Evolutionary conservation across 1,140 invertebrate species (phyloP).

Genomic region (Plodia interpunctella): DNA sequence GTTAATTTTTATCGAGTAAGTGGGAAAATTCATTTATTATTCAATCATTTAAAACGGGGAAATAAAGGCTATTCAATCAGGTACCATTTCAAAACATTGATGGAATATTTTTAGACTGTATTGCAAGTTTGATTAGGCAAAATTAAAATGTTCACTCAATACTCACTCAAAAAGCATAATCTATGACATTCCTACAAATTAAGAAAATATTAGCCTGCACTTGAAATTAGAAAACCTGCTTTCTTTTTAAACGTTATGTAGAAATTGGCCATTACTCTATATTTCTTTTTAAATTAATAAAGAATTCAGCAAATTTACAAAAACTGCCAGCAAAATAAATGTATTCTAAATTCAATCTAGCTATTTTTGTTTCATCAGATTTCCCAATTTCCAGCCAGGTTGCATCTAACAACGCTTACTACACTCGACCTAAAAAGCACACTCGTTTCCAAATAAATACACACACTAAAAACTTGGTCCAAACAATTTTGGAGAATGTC

Average conservation of each 20-base stretch:
- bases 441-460: constrained; percentile 24
- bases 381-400: constrained; percentile 1
- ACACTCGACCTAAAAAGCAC: constrained; percentile 35
- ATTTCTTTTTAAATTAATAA: not conserved
- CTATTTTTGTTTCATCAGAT: not conserved
- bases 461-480: constrained; percentile 29
- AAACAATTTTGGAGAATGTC: constrained; percentile 13
- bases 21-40: no score
- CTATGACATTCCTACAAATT: constrained; percentile 31
- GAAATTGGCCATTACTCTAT: not conserved
- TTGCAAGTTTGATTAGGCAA: not conserved
- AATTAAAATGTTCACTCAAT: constrained; percentile 24
- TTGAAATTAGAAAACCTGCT: not conserved
- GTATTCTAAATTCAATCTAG: no score
- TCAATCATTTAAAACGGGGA: no score
- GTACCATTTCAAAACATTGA: not conserved
- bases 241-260: not conserved
- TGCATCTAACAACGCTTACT: constrained; percentile 40
- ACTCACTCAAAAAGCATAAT: constrained; percentile 32
- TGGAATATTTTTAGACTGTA: not conserved
- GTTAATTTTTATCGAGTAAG: no score
- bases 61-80: no score
- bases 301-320: no score
- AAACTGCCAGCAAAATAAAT: no score
- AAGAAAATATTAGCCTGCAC: constrained; percentile 15